Evolutionary conservation across 1,140 invertebrate genomes (phyloP).

Genomic region (Argopecten irradians): DNA sequence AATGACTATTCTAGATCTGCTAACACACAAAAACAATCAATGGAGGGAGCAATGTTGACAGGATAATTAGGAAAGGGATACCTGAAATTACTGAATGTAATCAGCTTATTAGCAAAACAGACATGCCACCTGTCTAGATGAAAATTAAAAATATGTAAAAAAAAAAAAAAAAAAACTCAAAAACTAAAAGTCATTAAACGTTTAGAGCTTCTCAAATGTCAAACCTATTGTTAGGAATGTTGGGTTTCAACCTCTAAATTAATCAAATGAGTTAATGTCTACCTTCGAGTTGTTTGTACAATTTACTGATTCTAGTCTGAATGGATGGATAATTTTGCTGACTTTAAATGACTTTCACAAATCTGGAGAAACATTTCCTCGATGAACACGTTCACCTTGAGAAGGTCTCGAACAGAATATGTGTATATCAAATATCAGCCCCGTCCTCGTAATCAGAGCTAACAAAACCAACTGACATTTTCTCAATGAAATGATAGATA

Average conservation of each 20-base stretch:
- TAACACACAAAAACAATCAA: too few relatives aligned
- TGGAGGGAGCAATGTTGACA: too few relatives aligned
- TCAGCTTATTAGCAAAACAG: not conserved
- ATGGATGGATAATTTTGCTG: not conserved
- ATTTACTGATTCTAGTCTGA: not conserved
- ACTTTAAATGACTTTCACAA: not conserved
- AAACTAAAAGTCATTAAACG: not conserved
- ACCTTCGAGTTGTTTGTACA: not conserved
- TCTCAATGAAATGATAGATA: not conserved
- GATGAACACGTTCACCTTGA: not conserved
- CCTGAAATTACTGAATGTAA: too few relatives aligned
- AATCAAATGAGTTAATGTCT: not conserved
- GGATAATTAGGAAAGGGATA: too few relatives aligned
- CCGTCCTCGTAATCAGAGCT: not conserved
- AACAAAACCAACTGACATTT: not conserved
- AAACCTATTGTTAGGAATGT: not conserved
- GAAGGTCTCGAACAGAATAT: not conserved
- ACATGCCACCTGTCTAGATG: too few relatives aligned
- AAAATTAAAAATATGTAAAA: not conserved
- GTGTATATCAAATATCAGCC: not conserved
- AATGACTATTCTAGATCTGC: too few relatives aligned
- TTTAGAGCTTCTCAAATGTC: not conserved
- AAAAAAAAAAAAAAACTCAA: too few relatives aligned
- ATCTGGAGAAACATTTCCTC: not conserved
- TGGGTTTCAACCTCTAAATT: not conserved